Evolutionary conservation across 2,113 vertebrate genomes (phyloP), one percentile per base, ranked within the genome.

Genomic region (Hypocryptadius cinnamomeus): DNA sequence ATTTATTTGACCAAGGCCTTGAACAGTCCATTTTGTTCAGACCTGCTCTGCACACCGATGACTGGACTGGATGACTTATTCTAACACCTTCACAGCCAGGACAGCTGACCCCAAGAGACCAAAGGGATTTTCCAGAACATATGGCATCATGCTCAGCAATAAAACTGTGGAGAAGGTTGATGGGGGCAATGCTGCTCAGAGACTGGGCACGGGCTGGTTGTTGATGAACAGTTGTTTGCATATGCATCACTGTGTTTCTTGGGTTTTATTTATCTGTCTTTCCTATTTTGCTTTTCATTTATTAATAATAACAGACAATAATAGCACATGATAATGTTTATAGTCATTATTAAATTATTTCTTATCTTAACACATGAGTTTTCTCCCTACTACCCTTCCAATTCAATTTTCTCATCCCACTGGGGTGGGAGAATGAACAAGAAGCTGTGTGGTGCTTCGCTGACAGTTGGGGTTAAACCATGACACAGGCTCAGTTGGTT

Each of bases 1-100:
- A 48, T 25, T 28, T 56, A 8, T 11, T 22, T 54, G 7, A 17
- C 5, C 13, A 12, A 73, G 7, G 8, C 2, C 5, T 16, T 48
- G 8, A 37, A 13, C 5, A 87, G 48, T 2, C 5, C 7, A 13
- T 45, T 86, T 91, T 60, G 45, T 69, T 78, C 30, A 87, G 8
- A 51, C 6, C 5, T 78, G 12, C 5, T 78, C 44, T 78, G 7
- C 1, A 4, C 2, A 11, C 1, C 20, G 30, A 0, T 47, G 4
- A 4, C 50, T 82, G 15, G 4, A 45, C 16, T 35, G 35, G 14
- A 28, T n/a, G 17, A 51, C 5, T 6, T 69, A 31, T 54, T n/a
- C 64, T n/a, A 44, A 24, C 19, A 6, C 13, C 54, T 86, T 86
- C 11, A 56, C 3, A 30, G 30, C 14, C 10, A n/a, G 39, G 13